These are phyloP conservation scores for Colletes gigas DNA, from an alignment of 1,140 invertebrate species.

Conservation along the genomic window DNA sequence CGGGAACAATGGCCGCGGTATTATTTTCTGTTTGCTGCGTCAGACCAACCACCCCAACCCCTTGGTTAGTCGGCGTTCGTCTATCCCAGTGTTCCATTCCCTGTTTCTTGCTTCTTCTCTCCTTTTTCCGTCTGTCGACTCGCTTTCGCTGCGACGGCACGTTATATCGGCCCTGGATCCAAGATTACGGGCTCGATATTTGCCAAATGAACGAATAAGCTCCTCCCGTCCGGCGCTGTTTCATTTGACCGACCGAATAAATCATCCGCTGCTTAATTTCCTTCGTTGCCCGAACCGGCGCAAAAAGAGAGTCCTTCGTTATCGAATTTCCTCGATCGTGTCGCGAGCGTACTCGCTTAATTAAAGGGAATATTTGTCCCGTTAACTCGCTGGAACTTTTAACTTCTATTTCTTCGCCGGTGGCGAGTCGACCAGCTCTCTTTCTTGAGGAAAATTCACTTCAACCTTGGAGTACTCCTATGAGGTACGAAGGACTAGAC, in stretches of 20 bases:
- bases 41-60: conserved; percentile 55
- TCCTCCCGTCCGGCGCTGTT: conserved; percentile 3
- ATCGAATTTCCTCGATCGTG: conserved; percentile 34
- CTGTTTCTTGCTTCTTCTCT: conserved; percentile 1
- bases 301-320: conserved; percentile 20
- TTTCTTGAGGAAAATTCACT: not conserved
- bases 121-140: not conserved
- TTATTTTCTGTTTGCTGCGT: conserved; percentile 72
- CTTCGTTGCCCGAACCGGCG: not conserved
- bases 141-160: conserved; percentile 8
- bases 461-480: too few relatives aligned
- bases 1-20: conserved; percentile 65
- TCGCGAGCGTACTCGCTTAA: conserved; percentile 6
- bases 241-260: conserved; percentile 38
- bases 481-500: too few relatives aligned
- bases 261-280: conserved; percentile 42
- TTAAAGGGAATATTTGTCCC: conserved; percentile 34
- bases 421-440: not conserved
- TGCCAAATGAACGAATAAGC: conserved; percentile 38
- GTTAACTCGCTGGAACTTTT: not conserved
- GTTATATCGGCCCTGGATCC: conserved; percentile 14
- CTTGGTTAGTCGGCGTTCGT: conserved; percentile 38
- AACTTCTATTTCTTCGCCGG: not conserved
- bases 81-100: conserved; percentile 3
- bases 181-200: conserved; percentile 50